Conservation (phyloP, 2,113 vertebrate genomes). For the Nannospalax galili region DNA sequence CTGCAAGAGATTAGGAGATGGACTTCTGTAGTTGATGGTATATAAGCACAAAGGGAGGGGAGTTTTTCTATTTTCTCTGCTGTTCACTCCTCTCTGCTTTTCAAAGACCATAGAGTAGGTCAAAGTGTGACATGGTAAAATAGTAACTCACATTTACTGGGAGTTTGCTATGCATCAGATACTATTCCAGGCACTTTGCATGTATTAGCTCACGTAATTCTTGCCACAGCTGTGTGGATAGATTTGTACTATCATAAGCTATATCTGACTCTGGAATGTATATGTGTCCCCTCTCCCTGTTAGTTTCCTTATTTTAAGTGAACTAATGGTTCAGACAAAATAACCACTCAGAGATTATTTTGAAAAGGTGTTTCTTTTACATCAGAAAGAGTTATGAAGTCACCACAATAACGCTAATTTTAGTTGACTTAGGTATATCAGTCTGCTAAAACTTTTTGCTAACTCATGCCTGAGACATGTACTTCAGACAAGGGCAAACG, state of each 20-base stretch:
- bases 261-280: not conserved
- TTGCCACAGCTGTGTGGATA: not conserved
- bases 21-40: not conserved
- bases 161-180: not conserved
- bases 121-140: not conserved
- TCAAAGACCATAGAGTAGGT: not conserved
- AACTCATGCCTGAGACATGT: not conserved
- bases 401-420: not conserved
- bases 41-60: not conserved
- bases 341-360: not conserved
- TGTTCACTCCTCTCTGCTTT: not conserved
- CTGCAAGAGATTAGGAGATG: not conserved
- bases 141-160: not conserved
- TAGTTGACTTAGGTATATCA: not conserved
- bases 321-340: not conserved
- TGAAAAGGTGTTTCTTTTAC: not conserved
- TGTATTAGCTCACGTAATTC: slow-evolving; percentile 29
- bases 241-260: not conserved
- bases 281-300: not conserved
- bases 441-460: not conserved
- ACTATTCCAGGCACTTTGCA: not conserved
- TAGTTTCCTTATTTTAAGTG: not conserved
- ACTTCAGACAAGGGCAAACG: not conserved
- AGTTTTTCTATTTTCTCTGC: not conserved
- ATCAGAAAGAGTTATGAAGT: not conserved